These are phyloP conservation scores for Cerastis leucographa DNA, from an alignment of 2,888 invertebrate genomes.

Conservation along the genomic window DNA sequence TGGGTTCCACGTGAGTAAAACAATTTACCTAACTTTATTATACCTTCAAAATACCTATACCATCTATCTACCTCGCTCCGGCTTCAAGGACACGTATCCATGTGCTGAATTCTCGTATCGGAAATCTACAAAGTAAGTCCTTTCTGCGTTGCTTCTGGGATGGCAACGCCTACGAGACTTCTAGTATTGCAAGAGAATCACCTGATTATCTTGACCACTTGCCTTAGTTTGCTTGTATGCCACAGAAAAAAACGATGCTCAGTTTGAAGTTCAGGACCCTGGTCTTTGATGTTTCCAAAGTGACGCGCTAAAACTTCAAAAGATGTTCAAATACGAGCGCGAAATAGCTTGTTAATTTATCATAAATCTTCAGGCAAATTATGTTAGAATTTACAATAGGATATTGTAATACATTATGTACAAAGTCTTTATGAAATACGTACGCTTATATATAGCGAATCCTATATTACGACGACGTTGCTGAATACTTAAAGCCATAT, in stretches of 20 bases:
- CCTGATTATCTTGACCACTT: neutral
- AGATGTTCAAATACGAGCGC: neutral
- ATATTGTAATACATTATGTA: conserved; percentile 21
- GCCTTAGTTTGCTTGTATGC: neutral
- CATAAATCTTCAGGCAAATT: conserved; percentile 14
- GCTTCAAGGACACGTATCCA: neutral
- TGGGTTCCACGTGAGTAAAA: conserved; percentile 81
- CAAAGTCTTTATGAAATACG: conserved; percentile 17
- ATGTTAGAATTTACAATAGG: conserved; percentile 7
- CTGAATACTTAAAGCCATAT: neutral
- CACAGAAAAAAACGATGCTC: neutral
- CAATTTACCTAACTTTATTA: conserved; percentile 42
- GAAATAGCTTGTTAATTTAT: neutral
- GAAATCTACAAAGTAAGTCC: neutral
- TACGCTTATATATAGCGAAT: conserved; percentile 19
- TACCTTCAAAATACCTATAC: neutral
- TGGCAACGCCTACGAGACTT: neutral
- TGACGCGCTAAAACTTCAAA: too few species aligned
- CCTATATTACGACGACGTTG: neutral
- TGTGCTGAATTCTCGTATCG: neutral
- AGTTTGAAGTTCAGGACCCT: neutral
- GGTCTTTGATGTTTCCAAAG: neutral
- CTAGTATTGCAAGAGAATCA: neutral
- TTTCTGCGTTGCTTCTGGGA: neutral
- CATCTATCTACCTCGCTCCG: neutral